Percentiles rank a stretch among this genome's conserved stretches.
These are phyloP conservation scores for Poecilus cupreus DNA, from an alignment of 2,888 invertebrate genomes.

Conservation along the genomic window DNA sequence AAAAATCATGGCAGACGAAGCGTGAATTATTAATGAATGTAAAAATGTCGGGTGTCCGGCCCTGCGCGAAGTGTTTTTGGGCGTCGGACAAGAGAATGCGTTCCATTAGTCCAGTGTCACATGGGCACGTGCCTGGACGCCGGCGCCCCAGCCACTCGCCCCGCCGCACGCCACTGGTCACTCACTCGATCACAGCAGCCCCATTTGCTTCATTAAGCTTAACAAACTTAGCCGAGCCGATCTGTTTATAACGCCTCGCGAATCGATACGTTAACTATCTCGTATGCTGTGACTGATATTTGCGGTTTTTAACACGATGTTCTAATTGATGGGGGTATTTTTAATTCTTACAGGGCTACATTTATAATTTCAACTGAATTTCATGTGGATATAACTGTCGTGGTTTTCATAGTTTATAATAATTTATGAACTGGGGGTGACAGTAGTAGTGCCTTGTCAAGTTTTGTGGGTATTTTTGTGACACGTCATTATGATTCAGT, in stretches of 20 bases:
- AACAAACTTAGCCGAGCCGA: constrained; percentile 52
- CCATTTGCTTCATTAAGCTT: constrained; percentile 57
- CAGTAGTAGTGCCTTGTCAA: too few species aligned
- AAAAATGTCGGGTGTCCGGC: neutral
- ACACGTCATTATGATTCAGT: too few species aligned
- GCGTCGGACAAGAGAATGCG: constrained; percentile 31
- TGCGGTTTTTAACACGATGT: too few species aligned
- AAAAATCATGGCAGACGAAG: neutral
- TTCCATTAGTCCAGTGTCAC: constrained; percentile 51
- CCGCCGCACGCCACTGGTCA: neutral
- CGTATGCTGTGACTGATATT: too few species aligned
- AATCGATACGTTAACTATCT: constrained; percentile 42
- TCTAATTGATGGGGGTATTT: too few species aligned
- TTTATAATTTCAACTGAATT: too few species aligned
- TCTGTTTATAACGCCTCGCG: constrained; percentile 50
- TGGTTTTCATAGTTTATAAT: too few species aligned
- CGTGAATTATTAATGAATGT: constrained; percentile 29
- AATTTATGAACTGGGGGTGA: too few species aligned
- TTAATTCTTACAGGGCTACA: too few species aligned
- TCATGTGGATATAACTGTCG: too few species aligned
- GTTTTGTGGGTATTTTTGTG: too few species aligned
- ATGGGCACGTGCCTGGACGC: constrained; percentile 13
- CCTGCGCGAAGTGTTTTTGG: neutral
- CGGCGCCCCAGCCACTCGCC: neutral
- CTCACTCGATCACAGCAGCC: constrained; percentile 53